Evolutionary conservation across 2,113 vertebrate species (phyloP).

Genomic region (Elgaria multicarinata): DNA sequence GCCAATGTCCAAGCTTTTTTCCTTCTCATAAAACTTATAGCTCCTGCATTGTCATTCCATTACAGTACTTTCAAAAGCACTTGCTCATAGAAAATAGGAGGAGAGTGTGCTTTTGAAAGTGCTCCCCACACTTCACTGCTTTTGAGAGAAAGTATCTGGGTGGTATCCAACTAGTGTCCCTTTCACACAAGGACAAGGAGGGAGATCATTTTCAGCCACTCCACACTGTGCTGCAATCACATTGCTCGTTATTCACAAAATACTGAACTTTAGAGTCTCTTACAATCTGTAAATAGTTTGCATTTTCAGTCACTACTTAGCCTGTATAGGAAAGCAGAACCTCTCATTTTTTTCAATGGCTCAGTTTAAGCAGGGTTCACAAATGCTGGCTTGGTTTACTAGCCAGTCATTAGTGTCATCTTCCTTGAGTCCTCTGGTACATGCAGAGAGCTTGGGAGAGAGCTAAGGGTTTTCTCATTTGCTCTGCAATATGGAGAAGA

Average conservation of each 20-base stretch:
- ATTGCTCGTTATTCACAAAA: not conserved
- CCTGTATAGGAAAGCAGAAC: not conserved
- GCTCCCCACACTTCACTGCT: slow-evolving; percentile 54
- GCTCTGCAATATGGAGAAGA: not conserved
- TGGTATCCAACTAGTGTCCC: slow-evolving; percentile 15
- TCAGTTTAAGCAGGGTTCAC: not conserved
- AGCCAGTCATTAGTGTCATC: not conserved
- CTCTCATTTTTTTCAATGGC: not conserved
- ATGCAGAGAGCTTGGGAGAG: not conserved
- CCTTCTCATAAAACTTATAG: slow-evolving; percentile 46
- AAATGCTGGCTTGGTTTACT: not conserved
- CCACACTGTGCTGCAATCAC: not conserved
- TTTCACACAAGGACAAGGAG: not conserved
- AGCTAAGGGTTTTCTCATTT: not conserved
- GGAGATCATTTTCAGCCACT: no score
- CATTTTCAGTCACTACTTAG: not conserved
- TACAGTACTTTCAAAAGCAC: slow-evolving; percentile 62
- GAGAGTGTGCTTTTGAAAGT: slow-evolving; percentile 47
- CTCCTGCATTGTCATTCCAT: slow-evolving; percentile 43
- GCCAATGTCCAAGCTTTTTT: slow-evolving; percentile 70
- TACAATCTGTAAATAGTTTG: not conserved
- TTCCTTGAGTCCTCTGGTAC: not conserved
- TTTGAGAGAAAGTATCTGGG: slow-evolving; percentile 59
- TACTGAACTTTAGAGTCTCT: not conserved
- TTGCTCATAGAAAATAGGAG: no score